A percentile compares a stretch with the other conserved stretches of the same genome.
phyloP scores from a whole-genome alignment of 2,888 invertebrate species.

The Cerastoderma edule region DNA sequence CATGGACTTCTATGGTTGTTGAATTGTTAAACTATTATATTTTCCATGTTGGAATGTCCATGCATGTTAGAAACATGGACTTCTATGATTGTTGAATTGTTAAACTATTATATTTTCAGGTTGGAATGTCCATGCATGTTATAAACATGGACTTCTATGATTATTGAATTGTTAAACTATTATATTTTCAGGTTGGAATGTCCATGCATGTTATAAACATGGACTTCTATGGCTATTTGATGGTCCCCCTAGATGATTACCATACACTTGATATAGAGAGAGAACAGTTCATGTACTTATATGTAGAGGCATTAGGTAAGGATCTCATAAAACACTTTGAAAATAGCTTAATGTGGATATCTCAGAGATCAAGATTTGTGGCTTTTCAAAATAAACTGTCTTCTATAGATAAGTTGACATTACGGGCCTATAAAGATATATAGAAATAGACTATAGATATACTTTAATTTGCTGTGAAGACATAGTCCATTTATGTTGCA shows the following conservation, averaged over 20 bases:
- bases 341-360: not conserved
- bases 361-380: not conserved
- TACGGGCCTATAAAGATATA: too few relatives aligned
- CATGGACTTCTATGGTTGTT: too few relatives aligned
- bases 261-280: slow-evolving; percentile 88
- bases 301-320: slow-evolving; percentile 89
- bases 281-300: slow-evolving; percentile 90
- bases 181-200: slow-evolving; percentile 85
- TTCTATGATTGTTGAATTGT: too few relatives aligned
- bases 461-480: too few relatives aligned
- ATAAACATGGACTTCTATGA: slow-evolving; percentile 94
- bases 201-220: slow-evolving; percentile 92
- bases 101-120: slow-evolving; percentile 17
- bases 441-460: too few relatives aligned
- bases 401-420: too few relatives aligned
- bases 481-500: too few relatives aligned
- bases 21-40: too few relatives aligned
- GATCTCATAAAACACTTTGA: not conserved
- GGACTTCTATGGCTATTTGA: slow-evolving; percentile 91
- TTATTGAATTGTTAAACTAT: slow-evolving; percentile 90
- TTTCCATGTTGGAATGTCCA: slow-evolving; percentile 13
- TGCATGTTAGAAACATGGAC: too few relatives aligned
- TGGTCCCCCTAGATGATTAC: slow-evolving; percentile 90
- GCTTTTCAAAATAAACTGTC: too few relatives aligned
- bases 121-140: slow-evolving; percentile 86